Evolutionary conservation across 2,888 invertebrate genomes (phyloP), one percentile per base, ranked within the genome.

Genomic region (Eretmocerus hayati): DNA sequence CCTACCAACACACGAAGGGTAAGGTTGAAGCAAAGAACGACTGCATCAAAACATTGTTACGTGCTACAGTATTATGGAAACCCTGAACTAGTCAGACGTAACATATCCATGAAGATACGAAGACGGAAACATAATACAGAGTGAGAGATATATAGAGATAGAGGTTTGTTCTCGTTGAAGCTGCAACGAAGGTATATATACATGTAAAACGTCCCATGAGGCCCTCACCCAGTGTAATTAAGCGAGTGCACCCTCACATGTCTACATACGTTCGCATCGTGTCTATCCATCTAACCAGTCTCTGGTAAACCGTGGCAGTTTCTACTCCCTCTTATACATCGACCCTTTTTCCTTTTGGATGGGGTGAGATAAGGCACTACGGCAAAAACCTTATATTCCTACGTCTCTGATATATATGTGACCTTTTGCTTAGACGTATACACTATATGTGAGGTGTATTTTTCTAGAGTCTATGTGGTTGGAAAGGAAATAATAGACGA

Each of bases 191-290:
- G 11, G 26, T 9, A 11, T 9, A 1, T 26, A 1, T 6, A 9
- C 26, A 26, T 6, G 26, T 9, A 11, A 26, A 26, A 11, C 26
- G 26, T 69, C 70, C 70, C 69, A 62, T 60, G 70, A 67, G 69
- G 62, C 59, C 60, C 30, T 8, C 61, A n/a, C 59, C 61, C 61
- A 63, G 66, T 70, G 70, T 71, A 71, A 71, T 71, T 70, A 71
- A 71, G 70, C 70, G 69, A 70, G 68, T 70, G 69, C 70, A 69
- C 20, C 49, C 69, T 62, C 67, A 68, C 68, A 67, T 65, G 68
- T 66, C 65, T 65, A 67, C 64, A 63, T 68, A 69, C 63, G 64
- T 59, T 65, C 65, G 58, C 66, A 61, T 62, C 62, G 50, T 61
- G 59, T 65, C 66, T 66, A 68, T 69, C 66, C 64, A 62, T 67